Evolutionary conservation across 2,797 vertebrate genomes (phyloP).

Genomic region (Mormyrops boulengeri): DNA sequence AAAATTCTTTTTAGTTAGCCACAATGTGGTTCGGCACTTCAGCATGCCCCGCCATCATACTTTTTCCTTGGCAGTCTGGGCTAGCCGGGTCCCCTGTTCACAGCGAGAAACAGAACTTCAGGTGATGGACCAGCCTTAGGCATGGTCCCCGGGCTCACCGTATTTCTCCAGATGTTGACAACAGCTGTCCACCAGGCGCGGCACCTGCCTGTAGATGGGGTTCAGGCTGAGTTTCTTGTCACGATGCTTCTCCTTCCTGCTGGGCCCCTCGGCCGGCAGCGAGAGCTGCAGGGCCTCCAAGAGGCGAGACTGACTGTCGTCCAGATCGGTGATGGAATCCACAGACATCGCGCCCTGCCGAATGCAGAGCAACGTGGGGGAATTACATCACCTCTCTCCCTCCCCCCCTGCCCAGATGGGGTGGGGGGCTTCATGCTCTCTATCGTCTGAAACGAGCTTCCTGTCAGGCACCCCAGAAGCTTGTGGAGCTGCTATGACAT

Average conservation of each 20-base stretch:
- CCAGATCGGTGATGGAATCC: slow-evolving; percentile 96
- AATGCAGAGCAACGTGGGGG: slow-evolving; percentile 30
- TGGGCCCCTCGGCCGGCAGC: slow-evolving; percentile 77
- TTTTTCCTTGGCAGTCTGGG: neutral
- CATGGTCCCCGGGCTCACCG: slow-evolving; percentile 59
- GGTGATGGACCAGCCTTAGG: neutral
- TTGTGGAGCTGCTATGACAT: neutral
- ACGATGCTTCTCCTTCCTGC: slow-evolving; percentile 79
- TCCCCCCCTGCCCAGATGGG: neutral
- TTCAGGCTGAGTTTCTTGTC: slow-evolving; percentile 95
- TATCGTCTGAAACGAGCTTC: neutral
- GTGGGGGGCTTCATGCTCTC: neutral
- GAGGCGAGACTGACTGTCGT: slow-evolving; percentile 88
- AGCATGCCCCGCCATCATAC: neutral
- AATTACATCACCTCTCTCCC: neutral
- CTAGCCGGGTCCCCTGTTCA: neutral
- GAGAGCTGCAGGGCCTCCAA: slow-evolving; percentile 95
- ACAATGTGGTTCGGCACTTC: neutral
- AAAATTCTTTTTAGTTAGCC: neutral
- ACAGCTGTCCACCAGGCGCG: slow-evolving; percentile 87
- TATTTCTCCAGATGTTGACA: slow-evolving; percentile 93
- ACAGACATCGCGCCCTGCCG: slow-evolving; percentile 93
- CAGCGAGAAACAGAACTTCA: neutral
- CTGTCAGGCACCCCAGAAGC: neutral
- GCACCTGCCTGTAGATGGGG: slow-evolving; percentile 94